Base-by-base conservation (phyloP, 2,797 vertebrate genomes). In the Okamejei kenojei region DNA sequence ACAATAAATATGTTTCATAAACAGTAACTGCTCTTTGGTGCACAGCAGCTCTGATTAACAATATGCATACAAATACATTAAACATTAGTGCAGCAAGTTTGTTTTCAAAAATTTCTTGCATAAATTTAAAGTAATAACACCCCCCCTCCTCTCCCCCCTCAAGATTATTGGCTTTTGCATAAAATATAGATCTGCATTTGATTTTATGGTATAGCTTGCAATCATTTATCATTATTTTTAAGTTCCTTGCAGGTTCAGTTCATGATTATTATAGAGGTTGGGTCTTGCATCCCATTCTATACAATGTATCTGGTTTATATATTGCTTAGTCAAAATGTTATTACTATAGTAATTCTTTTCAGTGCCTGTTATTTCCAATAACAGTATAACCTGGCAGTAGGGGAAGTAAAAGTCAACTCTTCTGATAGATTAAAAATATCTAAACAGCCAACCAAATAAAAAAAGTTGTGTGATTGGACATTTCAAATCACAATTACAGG, bases 21-120 rank as follows among this genome's bases (percentile, higher is more conserved):
- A 58, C 90, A 92, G 71, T 92, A 92, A 92, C 90, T 92, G 90
- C 71, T 76, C 71, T 92, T 92, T 92, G 90, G 90, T 76, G 38
- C 38, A 73, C 90, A 92, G 71, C 90, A 92, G 90, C 73, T 92
- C 90, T 92, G 90, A 76, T 29, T 92, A 92, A 38, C 38, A 90
- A 91, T n/a, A 76, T 74, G 76, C 38, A 92, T 91, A 92, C 90
- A 76, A 73, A 71, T 71, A 92, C 90, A 92, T 76, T 38, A 92
- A 74, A 92, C 23, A 76, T 92, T 76, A 92, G 90, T 92, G 90
- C 90, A 92, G 90, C 29, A 92, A 92, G 23, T 92, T 38, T 71
- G 88, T 71, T 88, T 88, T 88, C 32, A 21, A 91, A 91, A 26
- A 74, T 91, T 74, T 91, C 63, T 92, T 92, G 90, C 90, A 92